Evolutionary conservation across 2,113 vertebrate genomes (phyloP), one percentile per base, ranked within the genome.

Genomic region (Procavia capensis): DNA sequence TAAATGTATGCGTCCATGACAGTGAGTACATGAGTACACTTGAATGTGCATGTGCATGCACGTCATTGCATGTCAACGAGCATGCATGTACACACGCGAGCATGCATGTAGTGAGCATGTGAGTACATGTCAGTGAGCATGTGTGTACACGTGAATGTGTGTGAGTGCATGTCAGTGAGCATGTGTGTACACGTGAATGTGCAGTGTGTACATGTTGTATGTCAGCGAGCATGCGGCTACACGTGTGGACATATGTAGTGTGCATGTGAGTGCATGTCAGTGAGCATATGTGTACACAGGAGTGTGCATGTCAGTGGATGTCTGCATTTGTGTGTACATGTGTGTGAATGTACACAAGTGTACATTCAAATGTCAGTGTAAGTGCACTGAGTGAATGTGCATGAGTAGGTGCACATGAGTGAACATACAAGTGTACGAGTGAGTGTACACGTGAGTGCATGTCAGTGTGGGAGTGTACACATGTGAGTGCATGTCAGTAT

Each of bases 301-400:
- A n/a, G n/a, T n/a, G 72, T 1, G 34, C 5, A 34, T 5, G 20
- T 29, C 31, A 5, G 17, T 34, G 31, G 0, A 54, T 6, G 25
- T 6, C 20, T n/a, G 25, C 19, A 10, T 17, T 4, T 75, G 68
- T 36, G 13, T 2, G 8, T n/a, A 31, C 22, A 19, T 45, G 66
- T 72, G 66, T 39, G 20, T 11, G 34, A 64, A n/a, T n/a, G n/a
- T n/a, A n/a, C n/a, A n/a, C n/a, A n/a, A n/a, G n/a, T n/a, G n/a
- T n/a, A n/a, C n/a, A n/a, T n/a, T n/a, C n/a, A n/a, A n/a, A n/a
- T n/a, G n/a, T n/a, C n/a, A n/a, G n/a, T n/a, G n/a, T n/a, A n/a
- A n/a, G n/a, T n/a, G n/a, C n/a, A n/a, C n/a, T n/a, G n/a, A n/a
- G n/a, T n/a, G n/a, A n/a, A n/a, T n/a, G n/a, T n/a, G n/a, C n/a